phyloP scores from a whole-genome alignment of 2,797 vertebrate genomes.

The Lagocephalus sceleratus region DNA sequence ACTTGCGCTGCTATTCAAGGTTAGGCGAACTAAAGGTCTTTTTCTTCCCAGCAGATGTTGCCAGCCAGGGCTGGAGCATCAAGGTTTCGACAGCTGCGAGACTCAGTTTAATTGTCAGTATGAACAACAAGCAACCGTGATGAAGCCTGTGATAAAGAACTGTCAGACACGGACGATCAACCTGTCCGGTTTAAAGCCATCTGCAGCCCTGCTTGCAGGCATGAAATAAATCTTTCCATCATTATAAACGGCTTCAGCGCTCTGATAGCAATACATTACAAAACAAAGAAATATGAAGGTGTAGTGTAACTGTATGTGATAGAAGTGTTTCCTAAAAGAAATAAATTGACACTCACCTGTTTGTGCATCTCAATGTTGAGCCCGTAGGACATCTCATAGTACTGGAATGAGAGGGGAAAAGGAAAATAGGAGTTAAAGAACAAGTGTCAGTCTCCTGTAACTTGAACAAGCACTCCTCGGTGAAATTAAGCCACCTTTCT shows the following conservation, averaged over 20 bases:
- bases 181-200: constrained; percentile 2
- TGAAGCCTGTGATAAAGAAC: constrained; percentile 1
- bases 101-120: constrained; percentile 4
- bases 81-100: constrained; percentile 16
- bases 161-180: constrained; percentile 4
- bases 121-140: constrained; percentile 5
- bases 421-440: background rate
- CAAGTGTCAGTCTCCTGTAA: background rate
- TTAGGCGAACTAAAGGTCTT: constrained; percentile 2
- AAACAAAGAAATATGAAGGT: too few species aligned
- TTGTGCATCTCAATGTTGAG: constrained; percentile 99
- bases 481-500: background rate
- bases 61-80: background rate
- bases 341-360: constrained; percentile 78
- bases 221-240: too few species aligned
- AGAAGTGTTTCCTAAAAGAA: too few species aligned
- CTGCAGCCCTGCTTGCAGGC: background rate
- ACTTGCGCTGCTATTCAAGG: constrained; percentile 22
- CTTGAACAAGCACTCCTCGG: background rate
- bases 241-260: background rate
- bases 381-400: constrained; percentile 98
- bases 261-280: too few species aligned
- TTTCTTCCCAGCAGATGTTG: background rate
- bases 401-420: constrained; percentile 67
- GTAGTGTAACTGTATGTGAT: background rate